Evolutionary conservation across 2,888 invertebrate genomes (phyloP).

Genomic region (Drosophila falleni): DNA sequence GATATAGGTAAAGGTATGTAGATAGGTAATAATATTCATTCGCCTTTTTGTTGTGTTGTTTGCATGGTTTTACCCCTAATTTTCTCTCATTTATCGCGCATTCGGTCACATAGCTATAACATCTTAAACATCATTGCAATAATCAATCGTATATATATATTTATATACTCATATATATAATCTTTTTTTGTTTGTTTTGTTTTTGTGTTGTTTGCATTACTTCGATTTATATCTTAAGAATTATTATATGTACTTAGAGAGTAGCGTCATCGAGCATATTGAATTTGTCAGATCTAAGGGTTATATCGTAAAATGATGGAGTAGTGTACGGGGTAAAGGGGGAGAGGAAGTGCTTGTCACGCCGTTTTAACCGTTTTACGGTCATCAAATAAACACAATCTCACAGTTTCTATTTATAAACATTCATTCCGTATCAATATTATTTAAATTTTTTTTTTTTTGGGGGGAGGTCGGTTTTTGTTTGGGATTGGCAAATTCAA

Average conservation of each 20-base stretch:
- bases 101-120: slow-evolving; percentile 79
- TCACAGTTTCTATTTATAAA: slow-evolving; percentile 63
- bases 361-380: slow-evolving; percentile 62
- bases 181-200: slow-evolving; percentile 25
- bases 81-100: slow-evolving; percentile 43
- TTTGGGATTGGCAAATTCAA: slow-evolving; percentile 76
- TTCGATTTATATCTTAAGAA: slow-evolving; percentile 68
- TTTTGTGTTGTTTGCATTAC: slow-evolving; percentile 60
- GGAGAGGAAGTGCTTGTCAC: slow-evolving; percentile 40
- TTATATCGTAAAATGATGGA: slow-evolving; percentile 57
- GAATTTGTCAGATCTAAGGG: slow-evolving; percentile 79
- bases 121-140: slow-evolving; percentile 78
- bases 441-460: slow-evolving; percentile 28
- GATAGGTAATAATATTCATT: slow-evolving; percentile 80
- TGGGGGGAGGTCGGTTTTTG: slow-evolving; percentile 10
- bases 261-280: slow-evolving; percentile 83
- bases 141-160: slow-evolving; percentile 69
- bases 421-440: slow-evolving; percentile 52
- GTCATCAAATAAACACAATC: slow-evolving; percentile 66
- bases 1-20: slow-evolving; percentile 80
- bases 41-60: slow-evolving; percentile 62
- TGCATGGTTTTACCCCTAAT: slow-evolving; percentile 50
- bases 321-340: slow-evolving; percentile 4
- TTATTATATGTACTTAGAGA: slow-evolving; percentile 77
- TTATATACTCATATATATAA: slow-evolving; percentile 40